A percentile compares a stretch with the other conserved stretches of the same genome.
These are phyloP conservation scores for Apocrypta bakeri DNA, from an alignment of 1,140 invertebrate species.

Conservation along the genomic window DNA sequence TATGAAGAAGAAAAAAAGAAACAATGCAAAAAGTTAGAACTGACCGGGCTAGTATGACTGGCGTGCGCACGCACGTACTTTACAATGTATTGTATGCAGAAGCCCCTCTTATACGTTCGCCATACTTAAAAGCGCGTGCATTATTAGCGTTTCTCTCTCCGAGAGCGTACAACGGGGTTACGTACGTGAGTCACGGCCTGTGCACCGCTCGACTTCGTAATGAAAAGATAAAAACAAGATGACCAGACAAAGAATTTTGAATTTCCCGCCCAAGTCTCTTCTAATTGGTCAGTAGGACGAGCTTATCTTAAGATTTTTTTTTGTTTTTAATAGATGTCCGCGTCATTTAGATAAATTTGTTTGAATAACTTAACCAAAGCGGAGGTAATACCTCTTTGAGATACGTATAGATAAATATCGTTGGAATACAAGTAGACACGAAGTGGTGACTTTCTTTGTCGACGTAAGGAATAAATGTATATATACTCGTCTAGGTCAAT, in stretches of 20 bases:
- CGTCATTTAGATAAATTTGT: too few species aligned
- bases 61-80: background rate
- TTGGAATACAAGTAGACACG: background rate
- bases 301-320: too few species aligned
- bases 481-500: background rate
- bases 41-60: background rate
- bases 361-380: background rate
- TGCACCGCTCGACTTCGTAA: background rate
- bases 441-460: background rate
- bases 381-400: background rate
- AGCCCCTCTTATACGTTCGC: background rate
- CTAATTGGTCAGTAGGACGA: too few species aligned
- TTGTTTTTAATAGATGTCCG: too few species aligned
- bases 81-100: conserved; percentile 3
- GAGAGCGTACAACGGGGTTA: background rate
- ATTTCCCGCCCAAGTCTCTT: background rate
- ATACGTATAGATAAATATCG: too few species aligned
- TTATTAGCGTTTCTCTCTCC: conserved; percentile 4
- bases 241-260: background rate
- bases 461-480: background rate
- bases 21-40: background rate
- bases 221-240: background rate
- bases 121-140: background rate
- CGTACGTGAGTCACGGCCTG: background rate
- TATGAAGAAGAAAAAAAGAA: background rate